Percentiles rank a stretch among this genome's conserved stretches.
Evolutionary conservation across 2,888 invertebrate genomes (phyloP).

Genomic region (Miltochrista miniata): DNA sequence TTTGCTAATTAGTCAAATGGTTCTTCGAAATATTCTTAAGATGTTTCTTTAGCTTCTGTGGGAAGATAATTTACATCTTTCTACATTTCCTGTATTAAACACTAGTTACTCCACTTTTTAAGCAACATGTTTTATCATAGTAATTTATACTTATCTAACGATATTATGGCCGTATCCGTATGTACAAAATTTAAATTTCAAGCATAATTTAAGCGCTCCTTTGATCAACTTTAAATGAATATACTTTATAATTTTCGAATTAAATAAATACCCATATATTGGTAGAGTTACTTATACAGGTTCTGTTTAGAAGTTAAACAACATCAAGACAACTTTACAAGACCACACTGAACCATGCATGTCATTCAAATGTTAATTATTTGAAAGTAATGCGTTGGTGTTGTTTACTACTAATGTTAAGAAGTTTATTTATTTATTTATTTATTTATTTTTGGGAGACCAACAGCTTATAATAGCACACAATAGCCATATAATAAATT

Average conservation of each 20-base stretch:
- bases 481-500: too few relatives aligned
- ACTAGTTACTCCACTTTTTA: background rate
- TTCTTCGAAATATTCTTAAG: conserved; percentile 26
- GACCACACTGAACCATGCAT: conserved; percentile 30
- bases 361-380: conserved; percentile 69
- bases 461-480: too few relatives aligned
- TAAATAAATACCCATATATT: too few relatives aligned
- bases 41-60: conserved; percentile 12
- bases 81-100: conserved; percentile 1
- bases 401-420: conserved; percentile 57
- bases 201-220: too few relatives aligned
- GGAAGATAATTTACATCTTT: conserved; percentile 3
- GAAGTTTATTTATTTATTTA: too few relatives aligned
- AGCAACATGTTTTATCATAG: background rate
- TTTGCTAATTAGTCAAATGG: conserved; percentile 33
- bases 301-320: background rate
- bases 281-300: too few relatives aligned
- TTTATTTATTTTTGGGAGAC: too few relatives aligned
- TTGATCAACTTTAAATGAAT: too few relatives aligned
- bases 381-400: conserved; percentile 70
- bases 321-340: conserved; percentile 20
- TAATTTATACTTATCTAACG: background rate
- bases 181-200: too few relatives aligned
- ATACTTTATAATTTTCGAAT: too few relatives aligned
- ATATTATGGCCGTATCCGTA: too few relatives aligned